A percentile compares a stretch with the other conserved stretches of the same genome.
phyloP scores from a whole-genome alignment of 2,113 vertebrate genomes.

The Anarhynchus alexandrinus region DNA sequence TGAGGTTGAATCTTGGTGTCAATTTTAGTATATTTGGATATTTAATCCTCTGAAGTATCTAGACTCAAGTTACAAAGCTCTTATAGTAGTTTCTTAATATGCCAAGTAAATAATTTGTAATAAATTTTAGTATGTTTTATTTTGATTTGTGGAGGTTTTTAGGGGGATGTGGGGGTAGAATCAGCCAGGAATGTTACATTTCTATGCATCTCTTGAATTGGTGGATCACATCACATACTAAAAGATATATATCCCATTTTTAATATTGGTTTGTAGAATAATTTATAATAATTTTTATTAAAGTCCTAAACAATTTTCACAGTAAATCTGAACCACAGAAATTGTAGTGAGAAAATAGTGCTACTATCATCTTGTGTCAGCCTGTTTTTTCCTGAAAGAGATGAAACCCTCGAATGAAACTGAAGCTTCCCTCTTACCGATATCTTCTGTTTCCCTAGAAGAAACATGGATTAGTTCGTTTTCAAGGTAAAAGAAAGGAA shows the following conservation, averaged over 20 bases:
- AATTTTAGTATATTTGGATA: not conserved
- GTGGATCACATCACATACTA: not conserved
- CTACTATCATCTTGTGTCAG: not conserved
- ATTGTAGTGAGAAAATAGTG: not conserved
- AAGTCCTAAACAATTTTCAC: not conserved
- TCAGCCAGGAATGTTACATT: rapidly evolving
- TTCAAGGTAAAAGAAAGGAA: not conserved
- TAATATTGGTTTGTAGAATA: not conserved
- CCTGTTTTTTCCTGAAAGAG: not conserved
- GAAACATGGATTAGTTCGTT: not conserved
- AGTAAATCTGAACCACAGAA: not conserved
- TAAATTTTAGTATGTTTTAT: not conserved
- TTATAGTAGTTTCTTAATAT: not conserved
- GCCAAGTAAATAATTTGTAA: not conserved
- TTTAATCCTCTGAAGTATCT: not conserved
- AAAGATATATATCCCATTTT: not conserved
- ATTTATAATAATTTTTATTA: not conserved
- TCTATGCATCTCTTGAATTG: not conserved
- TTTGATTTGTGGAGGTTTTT: not conserved
- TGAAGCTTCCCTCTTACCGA: not conserved
- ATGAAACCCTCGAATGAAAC: not conserved
- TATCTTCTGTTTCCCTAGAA: not conserved
- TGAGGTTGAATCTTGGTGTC: not conserved
- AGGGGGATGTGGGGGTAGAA: not conserved
- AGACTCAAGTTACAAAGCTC: not conserved